Percentiles rank a stretch among this genome's conserved stretches.
phyloP scores from a whole-genome alignment of 2,888 invertebrate species.

The Lasioglossum vierecki region DNA sequence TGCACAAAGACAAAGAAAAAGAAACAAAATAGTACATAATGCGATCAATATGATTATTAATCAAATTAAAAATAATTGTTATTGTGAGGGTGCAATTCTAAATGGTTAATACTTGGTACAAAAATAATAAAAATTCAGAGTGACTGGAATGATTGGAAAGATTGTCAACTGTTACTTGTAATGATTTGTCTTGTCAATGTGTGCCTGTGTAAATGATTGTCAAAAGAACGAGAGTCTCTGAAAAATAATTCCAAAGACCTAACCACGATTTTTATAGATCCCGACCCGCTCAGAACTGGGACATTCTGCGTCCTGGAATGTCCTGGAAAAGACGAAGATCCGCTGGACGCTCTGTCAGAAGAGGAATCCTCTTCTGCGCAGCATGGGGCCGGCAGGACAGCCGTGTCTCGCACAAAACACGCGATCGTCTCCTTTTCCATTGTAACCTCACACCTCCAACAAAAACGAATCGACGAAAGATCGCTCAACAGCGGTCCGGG shows the following conservation, averaged over 20 bases:
- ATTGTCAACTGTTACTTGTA: too few species aligned
- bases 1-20: too few species aligned
- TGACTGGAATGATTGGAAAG: too few species aligned
- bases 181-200: too few species aligned
- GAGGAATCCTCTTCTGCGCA: constrained; percentile 63
- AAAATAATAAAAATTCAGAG: too few species aligned
- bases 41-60: too few species aligned
- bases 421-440: constrained; percentile 75
- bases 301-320: background rate
- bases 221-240: background rate
- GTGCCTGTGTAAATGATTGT: too few species aligned
- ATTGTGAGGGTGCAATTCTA: too few species aligned
- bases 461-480: constrained; percentile 76
- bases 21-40: too few species aligned
- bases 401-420: constrained; percentile 73
- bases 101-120: too few species aligned
- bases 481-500: constrained; percentile 66
- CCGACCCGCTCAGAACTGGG: background rate
- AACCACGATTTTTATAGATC: background rate
- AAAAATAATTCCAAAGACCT: too few species aligned
- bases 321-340: constrained; percentile 37
- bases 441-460: constrained; percentile 82
- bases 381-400: constrained; percentile 69
- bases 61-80: too few species aligned
- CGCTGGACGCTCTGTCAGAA: constrained; percentile 70